Percentiles rank a stretch among this genome's conserved stretches.
phyloP scores from a whole-genome alignment of 2,797 vertebrate species.

The Hoplostethus atlanticus region DNA sequence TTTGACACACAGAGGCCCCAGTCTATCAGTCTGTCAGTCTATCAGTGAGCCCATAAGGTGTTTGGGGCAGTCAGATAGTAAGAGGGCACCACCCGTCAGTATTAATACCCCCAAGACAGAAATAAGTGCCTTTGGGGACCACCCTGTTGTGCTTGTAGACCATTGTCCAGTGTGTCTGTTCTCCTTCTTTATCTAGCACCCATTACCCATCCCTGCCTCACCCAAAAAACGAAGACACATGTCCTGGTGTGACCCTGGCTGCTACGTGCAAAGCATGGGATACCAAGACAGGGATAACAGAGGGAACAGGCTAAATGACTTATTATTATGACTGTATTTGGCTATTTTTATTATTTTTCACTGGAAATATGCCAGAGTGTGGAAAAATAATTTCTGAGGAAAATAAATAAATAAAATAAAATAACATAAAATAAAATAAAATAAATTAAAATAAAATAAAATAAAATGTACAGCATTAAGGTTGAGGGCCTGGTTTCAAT shows the following conservation, averaged over 20 bases:
- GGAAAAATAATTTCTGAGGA: too few relatives aligned
- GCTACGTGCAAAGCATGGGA: not conserved
- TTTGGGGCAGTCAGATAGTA: slow-evolving; percentile 30
- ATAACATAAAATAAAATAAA: not conserved
- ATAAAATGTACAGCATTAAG: not conserved
- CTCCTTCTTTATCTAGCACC: slow-evolving; percentile 47
- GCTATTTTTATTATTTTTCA: not conserved
- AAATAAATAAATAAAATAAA: not conserved
- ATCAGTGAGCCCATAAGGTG: slow-evolving; percentile 23
- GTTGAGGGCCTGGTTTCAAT: not conserved
- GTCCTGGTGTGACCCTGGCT: slow-evolving; percentile 46
- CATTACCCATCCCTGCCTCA: slow-evolving; percentile 42
- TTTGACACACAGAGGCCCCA: slow-evolving; percentile 16
- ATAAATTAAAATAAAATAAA: not conserved
- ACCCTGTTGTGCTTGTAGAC: slow-evolving; percentile 6
- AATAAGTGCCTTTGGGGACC: slow-evolving; percentile 47
- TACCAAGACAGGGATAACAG: not conserved
- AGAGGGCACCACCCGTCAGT: slow-evolving; percentile 31
- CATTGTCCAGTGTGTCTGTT: not conserved
- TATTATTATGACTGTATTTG: not conserved
- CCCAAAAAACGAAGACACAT: slow-evolving; percentile 40
- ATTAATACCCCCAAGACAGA: slow-evolving; percentile 58
- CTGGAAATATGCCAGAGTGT: not conserved
- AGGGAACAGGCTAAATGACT: not conserved
- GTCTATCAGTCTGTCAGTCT: slow-evolving; percentile 28